These are phyloP conservation scores for Sinocyclocheilus grahami DNA, from an alignment of 2,113 vertebrate genomes.

Conservation along the genomic window DNA sequence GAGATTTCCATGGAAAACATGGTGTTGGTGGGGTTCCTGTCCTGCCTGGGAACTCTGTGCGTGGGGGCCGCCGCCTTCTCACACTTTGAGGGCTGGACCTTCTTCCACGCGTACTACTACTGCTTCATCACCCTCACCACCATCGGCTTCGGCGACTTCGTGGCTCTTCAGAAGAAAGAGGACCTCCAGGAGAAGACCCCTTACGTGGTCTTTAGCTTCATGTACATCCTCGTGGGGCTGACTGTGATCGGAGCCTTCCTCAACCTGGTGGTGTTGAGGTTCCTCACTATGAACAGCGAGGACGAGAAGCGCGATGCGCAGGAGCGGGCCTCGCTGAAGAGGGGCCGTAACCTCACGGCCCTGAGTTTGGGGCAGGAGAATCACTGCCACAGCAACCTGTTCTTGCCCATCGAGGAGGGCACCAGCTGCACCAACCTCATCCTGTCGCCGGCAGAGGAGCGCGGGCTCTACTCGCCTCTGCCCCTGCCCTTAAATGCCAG, in stretches of 20 bases:
- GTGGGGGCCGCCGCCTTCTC: conserved; percentile 90
- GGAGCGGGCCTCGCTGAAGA: conserved; percentile 80
- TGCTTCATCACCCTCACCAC: conserved; percentile 98
- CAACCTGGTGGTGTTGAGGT: conserved; percentile 93
- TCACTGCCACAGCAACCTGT: conserved; percentile 78
- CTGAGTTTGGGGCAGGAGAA: conserved; percentile 63
- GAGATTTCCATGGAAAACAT: conserved; percentile 95
- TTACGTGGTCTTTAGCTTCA: conserved; percentile 95
- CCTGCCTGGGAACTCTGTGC: conserved; percentile 89
- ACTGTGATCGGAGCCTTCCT: conserved; percentile 96
- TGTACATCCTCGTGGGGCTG: conserved; percentile 95
- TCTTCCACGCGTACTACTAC: conserved; percentile 97
- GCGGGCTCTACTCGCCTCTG: conserved; percentile 55
- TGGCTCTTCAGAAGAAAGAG: conserved; percentile 93
- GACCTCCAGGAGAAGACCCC: conserved; percentile 93
- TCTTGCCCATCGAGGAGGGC: conserved; percentile 81
- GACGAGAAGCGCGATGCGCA: conserved; percentile 83
- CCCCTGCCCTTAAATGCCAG: neutral
- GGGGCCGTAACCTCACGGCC: conserved; percentile 70
- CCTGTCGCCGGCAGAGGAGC: conserved; percentile 75
- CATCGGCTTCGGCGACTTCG: conserved; percentile 96
- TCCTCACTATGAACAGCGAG: conserved; percentile 91
- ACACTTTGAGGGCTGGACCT: conserved; percentile 95
- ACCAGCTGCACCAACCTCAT: conserved; percentile 91
- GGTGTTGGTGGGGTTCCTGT: conserved; percentile 92